These are phyloP conservation scores for Gavia stellata DNA, from an alignment of 2,113 vertebrate species.

Conservation along the genomic window DNA sequence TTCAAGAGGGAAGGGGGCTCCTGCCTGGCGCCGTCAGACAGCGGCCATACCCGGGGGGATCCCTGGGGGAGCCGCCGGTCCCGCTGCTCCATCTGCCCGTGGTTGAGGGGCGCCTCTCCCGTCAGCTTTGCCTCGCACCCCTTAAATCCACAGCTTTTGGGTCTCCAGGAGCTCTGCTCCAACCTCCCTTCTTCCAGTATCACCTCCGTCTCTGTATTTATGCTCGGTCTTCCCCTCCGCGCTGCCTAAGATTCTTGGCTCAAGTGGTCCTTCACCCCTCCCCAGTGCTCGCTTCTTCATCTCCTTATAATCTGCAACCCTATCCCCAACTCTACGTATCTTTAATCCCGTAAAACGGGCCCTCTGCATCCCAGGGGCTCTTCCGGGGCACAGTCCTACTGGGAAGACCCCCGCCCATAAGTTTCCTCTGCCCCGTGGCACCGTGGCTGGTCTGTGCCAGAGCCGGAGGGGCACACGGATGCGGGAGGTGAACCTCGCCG, in stretches of 20 bases:
- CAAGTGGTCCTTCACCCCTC: background rate
- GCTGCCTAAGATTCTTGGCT: background rate
- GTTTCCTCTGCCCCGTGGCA: background rate
- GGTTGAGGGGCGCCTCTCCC: rapidly evolving
- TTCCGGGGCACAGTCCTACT: rapidly evolving
- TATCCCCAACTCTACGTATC: no score
- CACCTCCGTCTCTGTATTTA: background rate
- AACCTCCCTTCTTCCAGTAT: background rate
- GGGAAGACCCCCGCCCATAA: rapidly evolving
- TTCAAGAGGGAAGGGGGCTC: background rate
- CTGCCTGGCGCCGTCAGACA: no score
- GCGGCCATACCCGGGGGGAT: rapidly evolving
- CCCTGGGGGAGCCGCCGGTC: background rate
- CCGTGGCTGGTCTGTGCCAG: rapidly evolving
- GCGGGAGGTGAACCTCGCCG: rapidly evolving
- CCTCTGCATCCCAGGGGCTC: background rate
- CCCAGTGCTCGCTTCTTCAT: background rate
- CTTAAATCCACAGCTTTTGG: background rate
- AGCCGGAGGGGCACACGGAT: rapidly evolving
- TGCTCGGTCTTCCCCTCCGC: background rate
- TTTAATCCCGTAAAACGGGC: rapidly evolving
- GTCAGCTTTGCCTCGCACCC: rapidly evolving
- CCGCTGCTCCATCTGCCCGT: rapidly evolving
- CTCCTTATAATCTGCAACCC: background rate
- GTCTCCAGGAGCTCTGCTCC: background rate